Conservation (phyloP, 2,113 vertebrate genomes). For the Serilophus lunatus region DNA sequence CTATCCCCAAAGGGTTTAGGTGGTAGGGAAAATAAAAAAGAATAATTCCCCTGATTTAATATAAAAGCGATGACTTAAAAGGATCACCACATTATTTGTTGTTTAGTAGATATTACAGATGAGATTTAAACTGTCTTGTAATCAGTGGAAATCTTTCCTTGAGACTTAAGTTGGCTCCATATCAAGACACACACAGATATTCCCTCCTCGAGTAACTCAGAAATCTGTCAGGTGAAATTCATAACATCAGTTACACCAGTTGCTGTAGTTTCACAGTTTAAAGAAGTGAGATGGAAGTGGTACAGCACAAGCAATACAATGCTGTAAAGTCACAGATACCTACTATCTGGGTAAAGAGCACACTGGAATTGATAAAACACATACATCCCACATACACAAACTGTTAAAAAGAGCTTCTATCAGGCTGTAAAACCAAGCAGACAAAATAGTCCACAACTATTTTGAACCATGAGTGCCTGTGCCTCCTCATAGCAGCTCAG, state of each 20-base stretch:
- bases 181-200: not conserved
- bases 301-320: not conserved
- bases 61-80: not conserved
- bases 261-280: not conserved
- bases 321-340: not conserved
- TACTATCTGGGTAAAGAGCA: not conserved
- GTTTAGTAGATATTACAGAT: not conserved
- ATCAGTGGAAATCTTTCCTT: not conserved
- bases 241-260: not conserved
- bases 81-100: not conserved
- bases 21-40: not conserved
- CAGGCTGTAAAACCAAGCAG: not conserved
- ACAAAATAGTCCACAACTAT: not conserved
- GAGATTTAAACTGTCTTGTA: not conserved
- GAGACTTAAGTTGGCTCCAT: not conserved
- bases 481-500: not conserved
- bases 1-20: not conserved
- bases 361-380: not conserved
- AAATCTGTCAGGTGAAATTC: not conserved
- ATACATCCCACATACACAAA: accelerated
- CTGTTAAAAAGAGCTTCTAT: not conserved
- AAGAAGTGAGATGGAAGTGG: not conserved
- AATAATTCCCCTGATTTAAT: not conserved
- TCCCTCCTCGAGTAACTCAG: not conserved
- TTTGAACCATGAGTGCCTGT: not conserved